Percentiles rank a stretch among this genome's conserved stretches.
These are phyloP conservation scores for Heterotilapia buettikoferi DNA, from an alignment of 2,113 vertebrate genomes.

Conservation along the genomic window DNA sequence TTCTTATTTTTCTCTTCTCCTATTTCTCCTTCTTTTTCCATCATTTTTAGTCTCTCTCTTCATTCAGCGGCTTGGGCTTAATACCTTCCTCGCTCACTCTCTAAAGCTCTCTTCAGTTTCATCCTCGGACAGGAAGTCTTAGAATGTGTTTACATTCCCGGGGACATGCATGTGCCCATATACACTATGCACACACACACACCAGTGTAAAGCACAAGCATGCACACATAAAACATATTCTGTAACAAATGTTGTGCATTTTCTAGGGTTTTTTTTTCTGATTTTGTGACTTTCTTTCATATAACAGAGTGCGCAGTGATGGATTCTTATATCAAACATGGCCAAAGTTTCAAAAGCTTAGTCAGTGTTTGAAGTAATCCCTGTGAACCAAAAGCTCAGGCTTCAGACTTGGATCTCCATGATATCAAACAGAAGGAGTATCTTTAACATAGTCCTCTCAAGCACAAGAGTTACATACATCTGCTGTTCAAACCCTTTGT, in stretches of 20 bases:
- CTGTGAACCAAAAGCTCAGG: neutral
- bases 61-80: neutral
- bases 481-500: neutral
- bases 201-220: neutral
- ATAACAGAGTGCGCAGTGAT: neutral
- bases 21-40: neutral
- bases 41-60: neutral
- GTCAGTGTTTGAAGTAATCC: neutral
- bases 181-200: neutral
- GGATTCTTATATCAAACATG: neutral
- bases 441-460: neutral
- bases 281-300: neutral
- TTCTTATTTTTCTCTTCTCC: neutral
- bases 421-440: neutral
- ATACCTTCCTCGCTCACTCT: constrained; percentile 31
- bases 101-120: constrained; percentile 19
- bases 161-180: neutral
- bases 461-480: neutral
- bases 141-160: constrained; percentile 54
- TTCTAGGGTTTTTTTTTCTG: neutral
- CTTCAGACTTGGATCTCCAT: neutral
- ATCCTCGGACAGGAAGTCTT: constrained; percentile 57
- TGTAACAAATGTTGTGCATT: neutral
- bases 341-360: neutral
- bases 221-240: neutral